Base-by-base conservation (phyloP, 2,888 invertebrate genomes). In the Sturmia bella region DNA sequence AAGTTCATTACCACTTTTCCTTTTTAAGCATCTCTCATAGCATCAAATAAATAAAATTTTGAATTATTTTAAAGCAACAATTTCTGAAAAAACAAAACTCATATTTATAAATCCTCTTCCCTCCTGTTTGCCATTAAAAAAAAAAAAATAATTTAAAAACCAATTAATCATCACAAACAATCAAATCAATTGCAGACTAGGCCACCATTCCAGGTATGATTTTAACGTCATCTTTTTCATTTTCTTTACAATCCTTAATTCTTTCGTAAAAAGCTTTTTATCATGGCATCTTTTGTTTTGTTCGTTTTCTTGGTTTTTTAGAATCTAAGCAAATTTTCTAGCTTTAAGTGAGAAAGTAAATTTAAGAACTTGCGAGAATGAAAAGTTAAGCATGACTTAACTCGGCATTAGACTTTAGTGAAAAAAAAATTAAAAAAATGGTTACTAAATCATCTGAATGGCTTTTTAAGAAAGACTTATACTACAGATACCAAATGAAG, bases 131-230 rank as follows among this genome's bases (percentile, higher is more conserved):
- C 54, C 73, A 81, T 77, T 69, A 41, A 75, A 45, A 79, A 64
- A 66, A 56, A 63, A 32, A 32, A n/a, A n/a, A 27, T 39, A 21
- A 54, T 27, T 21, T 9, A 69, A 50, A 69, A 50, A 57, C 48
- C 61, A 66, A 13, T 52, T 21, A 63, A 70, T 75, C 82, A 78
- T 78, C 82, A 70, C 66, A 72, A 77, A 64, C 70, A 78, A 73
- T 77, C 77, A 77, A 85, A 75, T 75, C 75, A 75, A 86, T 87
- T 86, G 88, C 90, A 90, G 90, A 90, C 90, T 88, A 88, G 87
- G 89, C 89, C 89, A 87, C 90, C 90, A 86, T 87, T 89, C 86
- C 89, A 90, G 90, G 90, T 90, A 90, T 88, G 89, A 88, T 84
- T 85, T 77, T 80, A 52, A 74, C 75, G 68, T 80, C 80, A 80